Base-by-base conservation (phyloP, 2,113 vertebrate genomes). In the Eulemur macaco region DNA sequence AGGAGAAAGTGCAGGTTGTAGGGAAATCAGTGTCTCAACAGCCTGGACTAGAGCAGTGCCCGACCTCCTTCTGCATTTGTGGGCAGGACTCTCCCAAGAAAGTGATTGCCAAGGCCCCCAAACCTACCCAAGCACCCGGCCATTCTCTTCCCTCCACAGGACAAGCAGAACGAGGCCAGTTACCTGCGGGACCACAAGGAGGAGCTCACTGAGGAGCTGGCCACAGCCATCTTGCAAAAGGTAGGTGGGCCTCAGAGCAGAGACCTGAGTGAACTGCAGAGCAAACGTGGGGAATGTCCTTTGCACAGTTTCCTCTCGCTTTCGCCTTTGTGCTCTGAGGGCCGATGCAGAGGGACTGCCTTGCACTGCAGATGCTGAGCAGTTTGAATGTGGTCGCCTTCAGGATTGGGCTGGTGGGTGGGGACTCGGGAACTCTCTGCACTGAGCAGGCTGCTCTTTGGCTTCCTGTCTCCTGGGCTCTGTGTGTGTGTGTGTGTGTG, bases 161-260 rank as follows among this genome's bases (percentile, higher is more conserved):
- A 99, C 98, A 99, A 99, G 98, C 99, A 99, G 98, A 99, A 99
- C 68, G 99, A 99, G 97, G 99, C 99, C 97, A 99, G 99, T 64
- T 99, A 99, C 98, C 98, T 99, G 80, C 99, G 98, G 89, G 99
- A 99, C 89, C 99, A 99, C 98, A 99, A 99, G 98, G 99, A 99
- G 63, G 99, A 99, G 96, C 99, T 99, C 95, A 99, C 99, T 85
- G 99, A 99, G 98, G 99, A 99, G 96, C 99, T 99, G 73, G 99
- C 99, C 50, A 99, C 99, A 25, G 99, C 99, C 31, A 99, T 99
- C 15, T 99, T 99, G 92, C 99, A 99, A 96, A 99, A 99, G 99
- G 99, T 99, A 98, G 86, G 98, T 4, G 56, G 1, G 1, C 27
- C 84, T 23, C 2, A 0, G 66, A n/a, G 39, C 50, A 29, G 68